Evolutionary conservation across 2,113 vertebrate species (phyloP).

Genomic region (Pseudorectes ferrugineus): DNA sequence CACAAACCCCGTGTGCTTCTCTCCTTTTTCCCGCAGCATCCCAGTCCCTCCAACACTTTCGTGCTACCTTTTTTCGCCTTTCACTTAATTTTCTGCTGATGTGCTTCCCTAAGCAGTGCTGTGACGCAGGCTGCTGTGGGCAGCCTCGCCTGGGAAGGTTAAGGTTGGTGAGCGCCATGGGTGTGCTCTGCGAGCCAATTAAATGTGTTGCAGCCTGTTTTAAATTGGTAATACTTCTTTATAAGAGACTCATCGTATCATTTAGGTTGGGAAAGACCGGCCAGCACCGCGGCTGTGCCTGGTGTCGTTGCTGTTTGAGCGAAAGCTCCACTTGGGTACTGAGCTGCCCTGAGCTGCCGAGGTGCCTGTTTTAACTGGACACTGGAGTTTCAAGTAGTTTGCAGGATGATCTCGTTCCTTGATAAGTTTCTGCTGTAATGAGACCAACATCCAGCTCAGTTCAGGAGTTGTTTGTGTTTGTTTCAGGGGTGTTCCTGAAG

Average conservation of each 20-base stretch:
- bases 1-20: fast-evolving
- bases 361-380: not conserved
- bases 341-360: not conserved
- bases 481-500: not conserved
- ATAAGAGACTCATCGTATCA: fast-evolving
- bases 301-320: not conserved
- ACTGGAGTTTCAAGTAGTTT: not conserved
- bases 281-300: fast-evolving
- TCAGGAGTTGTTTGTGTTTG: not conserved
- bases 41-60: not conserved
- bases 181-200: fast-evolving
- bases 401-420: not conserved
- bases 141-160: not conserved
- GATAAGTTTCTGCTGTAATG: not conserved
- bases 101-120: not conserved
- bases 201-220: not conserved
- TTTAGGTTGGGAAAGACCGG: no score
- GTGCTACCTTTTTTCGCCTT: fast-evolving
- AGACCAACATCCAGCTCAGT: not conserved
- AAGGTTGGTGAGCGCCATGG: fast-evolving
- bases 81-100: not conserved
- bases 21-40: fast-evolving
- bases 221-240: not conserved
- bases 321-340: fast-evolving
- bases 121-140: not conserved